Conservation (phyloP, 2,797 vertebrate genomes). For the Acrossocheilus wenchowensis region DNA sequence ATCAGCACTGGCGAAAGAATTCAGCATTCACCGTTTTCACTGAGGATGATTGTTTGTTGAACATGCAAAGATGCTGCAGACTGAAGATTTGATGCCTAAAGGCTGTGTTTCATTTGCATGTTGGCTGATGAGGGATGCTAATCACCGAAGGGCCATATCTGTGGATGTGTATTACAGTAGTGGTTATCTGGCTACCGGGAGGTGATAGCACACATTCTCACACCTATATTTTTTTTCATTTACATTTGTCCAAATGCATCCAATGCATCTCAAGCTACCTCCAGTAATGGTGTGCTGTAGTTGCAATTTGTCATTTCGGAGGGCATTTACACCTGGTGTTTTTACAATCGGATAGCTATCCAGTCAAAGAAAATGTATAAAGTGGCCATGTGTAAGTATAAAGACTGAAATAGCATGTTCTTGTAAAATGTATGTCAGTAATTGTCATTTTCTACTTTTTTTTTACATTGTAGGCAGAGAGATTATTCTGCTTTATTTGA, state of each 20-base stretch:
- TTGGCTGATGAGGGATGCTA: not conserved
- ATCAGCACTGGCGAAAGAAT: not conserved
- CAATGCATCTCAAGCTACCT: not conserved
- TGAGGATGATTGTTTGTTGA: not conserved
- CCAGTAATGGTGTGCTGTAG: not conserved
- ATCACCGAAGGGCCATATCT: not conserved
- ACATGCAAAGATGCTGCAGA: not conserved
- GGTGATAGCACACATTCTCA: not conserved
- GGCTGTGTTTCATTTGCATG: not conserved
- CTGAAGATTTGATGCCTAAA: not conserved
- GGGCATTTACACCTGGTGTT: not conserved
- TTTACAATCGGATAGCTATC: not conserved
- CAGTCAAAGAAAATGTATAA: not conserved
- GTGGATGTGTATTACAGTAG: not conserved
- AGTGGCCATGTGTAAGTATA: not conserved
- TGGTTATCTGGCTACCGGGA: not conserved
- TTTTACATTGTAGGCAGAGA: not conserved
- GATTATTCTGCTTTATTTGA: slow-evolving; percentile 45
- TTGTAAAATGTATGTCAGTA: not conserved
- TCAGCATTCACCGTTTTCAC: not conserved
- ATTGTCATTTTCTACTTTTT: not conserved
- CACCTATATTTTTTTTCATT: not conserved
- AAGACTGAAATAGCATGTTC: not conserved
- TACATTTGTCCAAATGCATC: not conserved
- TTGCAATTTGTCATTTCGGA: not conserved